Evolutionary conservation across 2,797 vertebrate genomes (phyloP).

Genomic region (Adrianichthys oophorus): DNA sequence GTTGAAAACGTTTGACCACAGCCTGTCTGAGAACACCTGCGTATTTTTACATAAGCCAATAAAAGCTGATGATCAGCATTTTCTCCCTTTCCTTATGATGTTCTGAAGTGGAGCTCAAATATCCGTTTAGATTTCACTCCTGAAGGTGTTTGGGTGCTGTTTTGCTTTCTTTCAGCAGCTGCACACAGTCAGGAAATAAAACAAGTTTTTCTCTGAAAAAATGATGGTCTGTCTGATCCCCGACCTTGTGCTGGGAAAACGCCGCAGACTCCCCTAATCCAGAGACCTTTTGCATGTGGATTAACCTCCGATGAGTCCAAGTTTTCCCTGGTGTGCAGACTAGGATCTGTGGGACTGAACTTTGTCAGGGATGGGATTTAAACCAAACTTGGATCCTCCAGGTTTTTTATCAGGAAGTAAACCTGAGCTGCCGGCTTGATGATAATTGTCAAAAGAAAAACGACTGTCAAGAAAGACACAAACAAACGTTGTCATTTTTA

Average conservation of each 20-base stretch:
- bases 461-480: constrained; percentile 11
- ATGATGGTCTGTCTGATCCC: constrained; percentile 58
- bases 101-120: too few species aligned
- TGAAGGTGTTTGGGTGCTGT: constrained; percentile 30
- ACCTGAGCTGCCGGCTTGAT: neutral
- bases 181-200: constrained; percentile 52
- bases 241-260: constrained; percentile 59
- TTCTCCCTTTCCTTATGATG: too few species aligned
- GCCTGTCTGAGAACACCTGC: too few species aligned
- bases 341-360: constrained; percentile 21
- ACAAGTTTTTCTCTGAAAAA: constrained; percentile 45
- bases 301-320: constrained; percentile 53
- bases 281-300: constrained; percentile 61
- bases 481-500: neutral
- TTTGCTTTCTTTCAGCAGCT: constrained; percentile 35
- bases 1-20: too few species aligned
- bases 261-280: constrained; percentile 57
- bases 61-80: too few species aligned
- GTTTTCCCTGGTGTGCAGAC: constrained; percentile 15
- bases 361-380: constrained; percentile 12
- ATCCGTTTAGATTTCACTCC: constrained; percentile 34
- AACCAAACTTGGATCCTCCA: neutral
- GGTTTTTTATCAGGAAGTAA: neutral
- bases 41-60: too few species aligned
- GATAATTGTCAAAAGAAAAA: constrained; percentile 12